Evolutionary conservation across 2,888 invertebrate genomes (phyloP).

Genomic region (Hyles lineata): DNA sequence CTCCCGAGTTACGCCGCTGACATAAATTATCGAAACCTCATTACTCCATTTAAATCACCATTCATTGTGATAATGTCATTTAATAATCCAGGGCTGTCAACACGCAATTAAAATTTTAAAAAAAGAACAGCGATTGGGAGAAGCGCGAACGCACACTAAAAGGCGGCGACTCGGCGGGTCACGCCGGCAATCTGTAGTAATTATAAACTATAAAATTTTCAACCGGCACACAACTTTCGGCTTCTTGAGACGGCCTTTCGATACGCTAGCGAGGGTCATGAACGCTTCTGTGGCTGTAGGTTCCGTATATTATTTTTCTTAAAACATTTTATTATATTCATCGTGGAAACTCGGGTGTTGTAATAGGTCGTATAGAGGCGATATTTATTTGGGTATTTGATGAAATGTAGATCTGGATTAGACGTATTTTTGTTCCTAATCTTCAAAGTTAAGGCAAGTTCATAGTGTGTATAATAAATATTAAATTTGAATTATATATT

Average conservation of each 20-base stretch:
- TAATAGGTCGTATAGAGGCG: not conserved
- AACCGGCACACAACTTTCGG: slow-evolving; percentile 74
- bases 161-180: slow-evolving; percentile 65
- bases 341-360: not conserved
- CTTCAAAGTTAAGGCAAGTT: too few species aligned
- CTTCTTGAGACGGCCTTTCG: slow-evolving; percentile 80
- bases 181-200: slow-evolving; percentile 77
- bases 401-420: too few species aligned
- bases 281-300: slow-evolving; percentile 44
- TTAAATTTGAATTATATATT: too few species aligned
- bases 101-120: slow-evolving; percentile 3
- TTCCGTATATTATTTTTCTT: slow-evolving; percentile 55
- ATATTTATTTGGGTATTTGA: too few species aligned
- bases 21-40: not conserved
- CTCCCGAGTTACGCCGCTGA: too few species aligned
- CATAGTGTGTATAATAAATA: too few species aligned
- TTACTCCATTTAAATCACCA: not conserved
- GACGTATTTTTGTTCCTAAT: too few species aligned
- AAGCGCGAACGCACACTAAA: slow-evolving; percentile 29
- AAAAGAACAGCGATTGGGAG: slow-evolving; percentile 24
- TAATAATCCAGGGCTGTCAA: slow-evolving; percentile 15
- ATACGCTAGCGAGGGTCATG: slow-evolving; percentile 59
- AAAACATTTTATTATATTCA: not conserved
- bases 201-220: slow-evolving; percentile 82
- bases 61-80: slow-evolving; percentile 19